Evolutionary conservation across 2,888 invertebrate species (phyloP).

Genomic region (Erannis defoliaria): DNA sequence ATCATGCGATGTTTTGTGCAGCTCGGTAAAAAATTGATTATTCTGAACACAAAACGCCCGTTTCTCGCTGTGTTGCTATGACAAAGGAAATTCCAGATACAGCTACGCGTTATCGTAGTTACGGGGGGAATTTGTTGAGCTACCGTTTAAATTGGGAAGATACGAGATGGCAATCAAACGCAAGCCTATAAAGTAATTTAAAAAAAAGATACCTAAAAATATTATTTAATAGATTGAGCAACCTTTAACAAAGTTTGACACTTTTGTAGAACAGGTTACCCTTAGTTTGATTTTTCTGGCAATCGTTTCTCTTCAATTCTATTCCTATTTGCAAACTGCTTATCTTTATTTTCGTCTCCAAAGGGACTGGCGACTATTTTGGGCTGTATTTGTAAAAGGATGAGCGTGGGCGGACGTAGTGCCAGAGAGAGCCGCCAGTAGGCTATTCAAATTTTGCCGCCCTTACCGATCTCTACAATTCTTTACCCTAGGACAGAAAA

Average conservation of each 20-base stretch:
- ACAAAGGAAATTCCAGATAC: conserved; percentile 11
- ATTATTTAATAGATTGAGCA: no score
- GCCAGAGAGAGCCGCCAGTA: background rate
- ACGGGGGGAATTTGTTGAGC: background rate
- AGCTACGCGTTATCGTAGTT: conserved; percentile 1
- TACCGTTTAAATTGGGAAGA: background rate
- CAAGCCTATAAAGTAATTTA: no score
- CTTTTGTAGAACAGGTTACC: background rate
- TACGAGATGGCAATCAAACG: no score
- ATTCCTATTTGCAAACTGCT: background rate
- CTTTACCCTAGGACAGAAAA: no score
- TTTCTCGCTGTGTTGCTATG: conserved; percentile 6
- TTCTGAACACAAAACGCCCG: conserved; percentile 17
- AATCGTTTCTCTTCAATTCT: background rate
- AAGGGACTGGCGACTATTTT: background rate
- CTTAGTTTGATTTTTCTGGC: background rate
- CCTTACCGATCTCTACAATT: no score
- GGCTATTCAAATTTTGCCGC: no score
- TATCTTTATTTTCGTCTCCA: background rate
- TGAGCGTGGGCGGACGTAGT: background rate
- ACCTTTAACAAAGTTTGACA: background rate
- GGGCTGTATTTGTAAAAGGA: background rate
- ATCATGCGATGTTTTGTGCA: conserved; percentile 5
- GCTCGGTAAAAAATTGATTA: conserved; percentile 25
- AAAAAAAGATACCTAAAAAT: background rate